phyloP scores from a whole-genome alignment of 2,113 vertebrate genomes.

The Cyanoliseus patagonus region DNA sequence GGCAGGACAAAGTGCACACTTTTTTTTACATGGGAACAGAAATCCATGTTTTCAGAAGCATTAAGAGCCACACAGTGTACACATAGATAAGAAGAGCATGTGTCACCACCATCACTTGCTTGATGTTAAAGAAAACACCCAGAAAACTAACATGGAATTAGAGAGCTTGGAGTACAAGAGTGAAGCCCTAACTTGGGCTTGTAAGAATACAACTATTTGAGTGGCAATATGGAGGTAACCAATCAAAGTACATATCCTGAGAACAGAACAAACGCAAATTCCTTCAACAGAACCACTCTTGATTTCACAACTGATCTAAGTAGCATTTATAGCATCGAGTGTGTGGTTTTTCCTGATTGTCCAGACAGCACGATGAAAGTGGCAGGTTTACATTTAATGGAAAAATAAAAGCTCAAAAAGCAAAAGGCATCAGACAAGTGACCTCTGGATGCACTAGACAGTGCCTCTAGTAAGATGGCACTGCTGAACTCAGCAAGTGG shows the following conservation, averaged over 20 bases:
- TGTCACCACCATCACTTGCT: too few relatives aligned
- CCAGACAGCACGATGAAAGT: background rate
- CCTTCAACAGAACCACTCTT: background rate
- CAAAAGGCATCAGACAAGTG: background rate
- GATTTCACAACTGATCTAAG: background rate
- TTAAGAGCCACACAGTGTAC: background rate
- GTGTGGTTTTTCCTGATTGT: accelerated
- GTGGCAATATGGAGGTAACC: accelerated
- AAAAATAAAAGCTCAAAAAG: background rate
- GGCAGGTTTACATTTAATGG: background rate
- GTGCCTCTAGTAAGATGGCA: background rate
- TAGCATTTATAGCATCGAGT: accelerated
- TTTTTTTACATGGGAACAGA: background rate
- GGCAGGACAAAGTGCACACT: accelerated
- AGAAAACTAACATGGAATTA: background rate
- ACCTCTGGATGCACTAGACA: background rate
- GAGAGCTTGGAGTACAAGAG: background rate
- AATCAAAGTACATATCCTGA: accelerated
- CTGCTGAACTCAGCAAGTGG: background rate
- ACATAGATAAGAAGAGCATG: accelerated
- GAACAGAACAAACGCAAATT: background rate
- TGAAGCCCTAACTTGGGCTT: background rate
- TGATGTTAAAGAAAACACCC: background rate
- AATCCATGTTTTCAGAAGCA: background rate
- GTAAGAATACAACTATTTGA: background rate